Evolutionary conservation across 1,140 invertebrate species (phyloP).

Genomic region (Macrosteles quadrilineatus): DNA sequence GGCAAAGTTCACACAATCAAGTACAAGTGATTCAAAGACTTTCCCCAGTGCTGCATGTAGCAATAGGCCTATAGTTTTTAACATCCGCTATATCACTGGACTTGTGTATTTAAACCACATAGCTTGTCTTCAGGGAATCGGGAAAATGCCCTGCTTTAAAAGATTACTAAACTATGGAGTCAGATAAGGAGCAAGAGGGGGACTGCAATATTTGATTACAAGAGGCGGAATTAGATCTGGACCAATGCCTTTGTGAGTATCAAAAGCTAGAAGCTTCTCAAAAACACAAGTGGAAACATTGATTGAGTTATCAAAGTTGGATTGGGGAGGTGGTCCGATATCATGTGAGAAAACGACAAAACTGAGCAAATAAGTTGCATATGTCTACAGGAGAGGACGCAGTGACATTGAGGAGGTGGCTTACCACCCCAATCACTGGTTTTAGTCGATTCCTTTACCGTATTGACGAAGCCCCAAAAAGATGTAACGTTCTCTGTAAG

Average conservation of each 20-base stretch:
- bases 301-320: too few species aligned
- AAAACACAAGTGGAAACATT: too few species aligned
- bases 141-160: neutral
- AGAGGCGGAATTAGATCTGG: neutral
- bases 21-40: conserved; percentile 5
- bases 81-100: neutral
- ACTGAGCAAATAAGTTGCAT: too few species aligned
- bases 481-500: too few species aligned
- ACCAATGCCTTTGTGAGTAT: neutral
- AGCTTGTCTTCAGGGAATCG: neutral
- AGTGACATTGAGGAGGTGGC: too few species aligned
- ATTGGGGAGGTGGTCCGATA: too few species aligned
- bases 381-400: too few species aligned
- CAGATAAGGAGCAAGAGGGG: neutral
- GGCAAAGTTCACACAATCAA: neutral
- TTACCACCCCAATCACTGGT: too few species aligned
- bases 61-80: neutral
- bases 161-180: neutral
- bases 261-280: too few species aligned
- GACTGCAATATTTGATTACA: neutral
- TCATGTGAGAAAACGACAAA: too few species aligned
- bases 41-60: neutral
- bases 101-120: neutral
- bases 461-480: too few species aligned
- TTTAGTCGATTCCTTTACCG: too few species aligned